These are phyloP conservation scores for Vimba vimba DNA, from an alignment of 2,113 vertebrate genomes.

Conservation along the genomic window DNA sequence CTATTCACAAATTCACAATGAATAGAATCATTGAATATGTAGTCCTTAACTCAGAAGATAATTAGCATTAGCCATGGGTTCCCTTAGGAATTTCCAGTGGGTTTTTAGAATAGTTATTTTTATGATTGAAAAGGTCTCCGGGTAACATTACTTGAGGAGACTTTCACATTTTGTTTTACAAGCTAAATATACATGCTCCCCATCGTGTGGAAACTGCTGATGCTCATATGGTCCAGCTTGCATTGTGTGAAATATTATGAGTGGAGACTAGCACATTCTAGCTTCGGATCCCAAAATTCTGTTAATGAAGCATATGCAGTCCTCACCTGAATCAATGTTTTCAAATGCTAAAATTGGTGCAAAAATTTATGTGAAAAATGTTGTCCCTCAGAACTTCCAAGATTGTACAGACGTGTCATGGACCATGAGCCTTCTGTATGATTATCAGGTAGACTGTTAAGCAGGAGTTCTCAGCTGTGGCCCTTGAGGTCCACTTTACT, in stretches of 20 bases:
- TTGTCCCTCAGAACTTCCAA: not conserved
- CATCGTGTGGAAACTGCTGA: not conserved
- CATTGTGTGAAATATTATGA: not conserved
- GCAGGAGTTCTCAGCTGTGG: too few relatives aligned
- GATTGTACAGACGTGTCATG: not conserved
- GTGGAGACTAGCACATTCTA: not conserved
- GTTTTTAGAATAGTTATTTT: not conserved
- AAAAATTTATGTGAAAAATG: not conserved
- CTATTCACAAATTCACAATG: conserved; percentile 21
- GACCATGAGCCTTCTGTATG: not conserved
- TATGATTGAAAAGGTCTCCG: not conserved
- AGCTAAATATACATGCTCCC: not conserved
- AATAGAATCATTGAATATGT: not conserved
- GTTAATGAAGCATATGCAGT: not conserved
- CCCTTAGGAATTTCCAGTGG: not conserved
- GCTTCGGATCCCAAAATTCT: not conserved
- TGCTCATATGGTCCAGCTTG: not conserved
- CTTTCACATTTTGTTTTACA: not conserved
- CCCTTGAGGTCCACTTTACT: too few relatives aligned
- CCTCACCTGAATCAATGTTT: not conserved
- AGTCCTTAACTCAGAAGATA: not conserved
- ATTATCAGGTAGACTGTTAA: not conserved
- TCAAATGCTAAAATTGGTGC: not conserved
- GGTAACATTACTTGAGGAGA: not conserved
- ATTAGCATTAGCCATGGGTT: not conserved